Conservation (phyloP, 2,888 invertebrate genomes). For the Polymixis flavicincta region DNA sequence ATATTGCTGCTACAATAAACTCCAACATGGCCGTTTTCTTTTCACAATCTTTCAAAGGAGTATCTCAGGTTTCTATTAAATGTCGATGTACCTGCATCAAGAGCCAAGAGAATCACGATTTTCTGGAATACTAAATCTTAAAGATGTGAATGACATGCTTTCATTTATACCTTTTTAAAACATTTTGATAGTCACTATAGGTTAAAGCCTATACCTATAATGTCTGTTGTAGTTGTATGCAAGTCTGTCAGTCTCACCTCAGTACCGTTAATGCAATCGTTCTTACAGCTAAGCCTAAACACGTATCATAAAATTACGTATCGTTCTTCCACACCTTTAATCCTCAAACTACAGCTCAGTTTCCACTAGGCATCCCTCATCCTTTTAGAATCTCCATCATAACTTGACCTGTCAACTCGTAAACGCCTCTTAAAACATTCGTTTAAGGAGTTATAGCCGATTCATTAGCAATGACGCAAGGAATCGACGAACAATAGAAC, state of each 20-base stretch:
- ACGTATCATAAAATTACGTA: neutral
- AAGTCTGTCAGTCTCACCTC: neutral
- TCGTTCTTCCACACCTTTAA: conserved; percentile 5
- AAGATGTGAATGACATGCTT: neutral
- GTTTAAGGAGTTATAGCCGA: conserved; percentile 50
- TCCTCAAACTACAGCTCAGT: conserved; percentile 20
- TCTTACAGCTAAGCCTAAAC: neutral
- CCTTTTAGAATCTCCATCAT: conserved; percentile 2
- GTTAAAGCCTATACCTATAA: neutral
- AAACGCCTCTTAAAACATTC: conserved; percentile 36
- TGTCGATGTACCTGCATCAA: neutral
- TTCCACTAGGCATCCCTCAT: neutral
- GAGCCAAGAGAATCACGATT: neutral
- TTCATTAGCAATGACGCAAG: conserved; percentile 56
- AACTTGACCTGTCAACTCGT: conserved; percentile 41
- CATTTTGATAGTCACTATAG: neutral
- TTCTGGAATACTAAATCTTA: neutral
- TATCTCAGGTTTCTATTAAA: neutral
- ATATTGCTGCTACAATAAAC: neutral
- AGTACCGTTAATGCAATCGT: conserved; percentile 12
- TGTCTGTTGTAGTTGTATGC: conserved; percentile 1
- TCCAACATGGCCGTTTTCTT: neutral
- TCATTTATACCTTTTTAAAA: neutral
- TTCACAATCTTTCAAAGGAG: neutral
- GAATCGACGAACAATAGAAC: conserved; percentile 48